Evolutionary conservation across 35 echinoderm and acorn worm genomes (phyloP).

Genomic region (Ophiothrix spiculata): DNA sequence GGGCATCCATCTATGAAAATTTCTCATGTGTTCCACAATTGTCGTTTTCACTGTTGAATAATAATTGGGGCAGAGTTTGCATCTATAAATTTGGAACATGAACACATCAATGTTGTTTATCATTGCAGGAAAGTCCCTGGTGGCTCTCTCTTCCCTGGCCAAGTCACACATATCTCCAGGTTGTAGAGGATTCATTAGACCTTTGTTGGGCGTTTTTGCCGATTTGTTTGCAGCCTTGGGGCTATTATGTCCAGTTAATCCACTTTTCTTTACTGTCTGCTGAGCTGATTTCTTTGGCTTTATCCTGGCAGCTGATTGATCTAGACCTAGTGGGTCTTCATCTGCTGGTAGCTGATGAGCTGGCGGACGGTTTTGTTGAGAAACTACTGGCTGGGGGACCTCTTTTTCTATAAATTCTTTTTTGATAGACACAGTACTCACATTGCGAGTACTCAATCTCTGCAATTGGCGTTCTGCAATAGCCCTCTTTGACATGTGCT

Average conservation of each 20-base stretch:
- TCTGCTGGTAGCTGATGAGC: background rate
- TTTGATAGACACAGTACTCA: no score
- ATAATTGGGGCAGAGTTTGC: background rate
- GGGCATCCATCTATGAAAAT: background rate
- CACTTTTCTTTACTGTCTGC: background rate
- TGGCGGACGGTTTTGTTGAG: no score
- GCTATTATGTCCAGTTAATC: no score
- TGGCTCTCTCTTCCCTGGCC: background rate
- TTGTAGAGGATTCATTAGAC: background rate
- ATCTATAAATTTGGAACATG: background rate
- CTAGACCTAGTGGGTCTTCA: background rate
- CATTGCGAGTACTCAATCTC: no score
- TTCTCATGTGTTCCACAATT: background rate
- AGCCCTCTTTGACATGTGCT: no score
- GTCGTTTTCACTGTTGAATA: background rate
- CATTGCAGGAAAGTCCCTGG: background rate
- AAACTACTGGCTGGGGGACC: no score
- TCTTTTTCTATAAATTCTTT: no score
- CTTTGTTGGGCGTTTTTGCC: background rate
- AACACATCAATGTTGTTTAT: background rate
- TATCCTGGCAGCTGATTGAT: background rate
- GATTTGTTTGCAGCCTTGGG: background rate
- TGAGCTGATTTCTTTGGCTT: background rate
- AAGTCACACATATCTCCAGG: no score
- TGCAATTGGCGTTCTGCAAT: no score